Evolutionary conservation across 1,140 invertebrate species (phyloP).

Genomic region (Odontomachus brunneus): DNA sequence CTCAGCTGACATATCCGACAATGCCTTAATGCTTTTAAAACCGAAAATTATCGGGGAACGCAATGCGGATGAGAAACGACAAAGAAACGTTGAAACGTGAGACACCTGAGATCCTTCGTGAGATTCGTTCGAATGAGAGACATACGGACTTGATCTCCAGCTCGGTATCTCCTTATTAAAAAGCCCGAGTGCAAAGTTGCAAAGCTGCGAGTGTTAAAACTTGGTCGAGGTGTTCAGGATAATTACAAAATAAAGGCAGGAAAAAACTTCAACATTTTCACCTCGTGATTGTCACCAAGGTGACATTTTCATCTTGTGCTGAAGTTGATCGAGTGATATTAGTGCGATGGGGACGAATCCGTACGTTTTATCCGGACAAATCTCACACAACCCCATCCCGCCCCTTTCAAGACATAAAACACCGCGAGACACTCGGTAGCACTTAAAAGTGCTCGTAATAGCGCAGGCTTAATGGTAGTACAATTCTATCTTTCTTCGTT

Average conservation of each 20-base stretch:
- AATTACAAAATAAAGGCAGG: too few species aligned
- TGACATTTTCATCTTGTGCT: too few species aligned
- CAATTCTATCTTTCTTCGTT: neutral
- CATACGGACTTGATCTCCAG: too few species aligned
- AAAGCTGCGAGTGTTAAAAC: too few species aligned
- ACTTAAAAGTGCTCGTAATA: neutral
- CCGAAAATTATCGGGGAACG: slow-evolving; percentile 31
- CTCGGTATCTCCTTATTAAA: too few species aligned
- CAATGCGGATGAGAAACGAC: slow-evolving; percentile 1
- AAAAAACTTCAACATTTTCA: too few species aligned
- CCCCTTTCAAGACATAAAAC: slow-evolving; percentile 15
- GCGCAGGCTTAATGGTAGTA: neutral
- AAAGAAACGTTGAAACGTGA: slow-evolving; percentile 1
- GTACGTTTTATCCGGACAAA: too few species aligned
- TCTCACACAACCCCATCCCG: slow-evolving; percentile 15
- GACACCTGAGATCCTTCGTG: slow-evolving; percentile 11
- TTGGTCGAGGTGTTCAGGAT: too few species aligned
- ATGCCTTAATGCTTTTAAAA: slow-evolving; percentile 84
- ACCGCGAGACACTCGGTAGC: slow-evolving; percentile 20
- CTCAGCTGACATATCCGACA: slow-evolving; percentile 85
- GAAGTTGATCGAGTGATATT: too few species aligned
- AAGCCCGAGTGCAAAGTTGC: too few species aligned
- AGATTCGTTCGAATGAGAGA: neutral
- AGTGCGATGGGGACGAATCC: too few species aligned
- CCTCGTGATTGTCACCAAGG: too few species aligned